Percentiles rank a stretch among this genome's conserved stretches.
Conservation (phyloP, 1,140 invertebrate species). For the Chironomus tepperi region DNA sequence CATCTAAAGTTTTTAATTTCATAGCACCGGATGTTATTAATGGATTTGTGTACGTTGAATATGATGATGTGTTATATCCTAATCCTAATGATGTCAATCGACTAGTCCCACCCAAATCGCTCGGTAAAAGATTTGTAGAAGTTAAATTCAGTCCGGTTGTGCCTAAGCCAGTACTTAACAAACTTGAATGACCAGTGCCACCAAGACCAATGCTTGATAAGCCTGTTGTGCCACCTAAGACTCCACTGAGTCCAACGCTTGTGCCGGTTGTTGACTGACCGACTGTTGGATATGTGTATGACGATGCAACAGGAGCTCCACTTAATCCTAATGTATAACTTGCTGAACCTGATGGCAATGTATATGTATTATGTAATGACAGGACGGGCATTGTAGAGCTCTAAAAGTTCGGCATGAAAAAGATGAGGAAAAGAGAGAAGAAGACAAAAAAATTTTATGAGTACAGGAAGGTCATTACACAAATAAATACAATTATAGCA, state of each 20-base stretch:
- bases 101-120: constrained; percentile 28
- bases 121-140: constrained; percentile 12
- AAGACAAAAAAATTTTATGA: background rate
- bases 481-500: too few species aligned
- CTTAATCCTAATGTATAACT: constrained; percentile 38
- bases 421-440: background rate
- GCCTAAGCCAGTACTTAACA: constrained; percentile 19
- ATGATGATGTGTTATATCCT: constrained; percentile 40
- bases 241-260: constrained; percentile 27
- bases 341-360: constrained; percentile 39
- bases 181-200: constrained; percentile 30
- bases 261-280: constrained; percentile 32
- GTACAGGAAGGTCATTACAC: background rate
- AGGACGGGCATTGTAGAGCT: constrained; percentile 53
- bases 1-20: constrained; percentile 57
- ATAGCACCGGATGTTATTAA: constrained; percentile 40
- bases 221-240: constrained; percentile 25
- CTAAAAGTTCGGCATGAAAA: constrained; percentile 39
- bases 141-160: constrained; percentile 17
- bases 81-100: constrained; percentile 35
- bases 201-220: constrained; percentile 29
- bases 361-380: constrained; percentile 47
- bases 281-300: constrained; percentile 37
- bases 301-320: constrained; percentile 29
- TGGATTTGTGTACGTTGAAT: constrained; percentile 52